Conservation (phyloP, 1,140 invertebrate genomes). For the Paraescarpia echinospica region DNA sequence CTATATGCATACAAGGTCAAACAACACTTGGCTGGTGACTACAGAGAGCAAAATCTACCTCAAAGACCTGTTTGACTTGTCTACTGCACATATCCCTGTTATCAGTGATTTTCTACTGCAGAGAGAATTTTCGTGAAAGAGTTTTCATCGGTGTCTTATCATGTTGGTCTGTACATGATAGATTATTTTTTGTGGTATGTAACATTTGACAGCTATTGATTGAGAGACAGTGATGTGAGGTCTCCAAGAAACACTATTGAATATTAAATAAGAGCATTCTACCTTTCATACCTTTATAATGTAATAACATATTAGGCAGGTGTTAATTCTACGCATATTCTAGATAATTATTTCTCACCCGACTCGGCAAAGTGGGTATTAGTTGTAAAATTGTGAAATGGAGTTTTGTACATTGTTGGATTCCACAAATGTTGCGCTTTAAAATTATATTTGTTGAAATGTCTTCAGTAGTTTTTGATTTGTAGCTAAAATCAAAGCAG, state of each 20-base stretch:
- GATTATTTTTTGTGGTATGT: no score
- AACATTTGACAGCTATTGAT: not conserved
- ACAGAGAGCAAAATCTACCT: no score
- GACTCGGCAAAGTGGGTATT: no score
- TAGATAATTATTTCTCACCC: not conserved
- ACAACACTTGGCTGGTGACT: not conserved
- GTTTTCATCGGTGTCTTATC: not conserved
- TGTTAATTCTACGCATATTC: not conserved
- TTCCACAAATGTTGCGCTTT: no score
- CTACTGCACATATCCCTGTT: not conserved
- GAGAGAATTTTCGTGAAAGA: not conserved
- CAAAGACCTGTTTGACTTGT: not conserved
- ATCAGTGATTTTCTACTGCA: not conserved
- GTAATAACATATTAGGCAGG: not conserved
- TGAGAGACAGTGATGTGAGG: not conserved
- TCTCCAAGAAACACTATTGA: not conserved
- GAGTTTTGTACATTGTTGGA: no score
- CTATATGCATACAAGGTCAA: not conserved
- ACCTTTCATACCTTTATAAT: not conserved
- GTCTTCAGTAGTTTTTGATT: no score
- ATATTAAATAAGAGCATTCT: not conserved
- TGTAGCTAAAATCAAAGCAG: no score
- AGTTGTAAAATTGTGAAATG: no score
- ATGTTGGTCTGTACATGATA: not conserved
- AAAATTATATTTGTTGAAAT: no score